Conservation (phyloP, 2,797 vertebrate genomes). For the Danio choprae region DNA sequence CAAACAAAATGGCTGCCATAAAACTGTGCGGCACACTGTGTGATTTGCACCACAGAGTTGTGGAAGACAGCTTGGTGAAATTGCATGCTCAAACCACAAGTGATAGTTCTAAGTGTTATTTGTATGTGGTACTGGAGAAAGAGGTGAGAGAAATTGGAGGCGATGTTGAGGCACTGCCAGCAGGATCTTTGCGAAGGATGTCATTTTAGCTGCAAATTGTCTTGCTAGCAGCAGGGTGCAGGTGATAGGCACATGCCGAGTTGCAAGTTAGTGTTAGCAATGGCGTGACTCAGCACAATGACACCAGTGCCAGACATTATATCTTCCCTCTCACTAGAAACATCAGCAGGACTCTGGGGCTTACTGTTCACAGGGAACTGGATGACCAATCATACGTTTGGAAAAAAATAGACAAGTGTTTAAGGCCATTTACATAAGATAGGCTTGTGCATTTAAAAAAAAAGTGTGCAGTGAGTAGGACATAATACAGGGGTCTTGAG, state of each 20-base stretch:
- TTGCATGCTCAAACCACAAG: not conserved
- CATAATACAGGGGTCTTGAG: not conserved
- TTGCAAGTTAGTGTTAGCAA: slow-evolving; percentile 11
- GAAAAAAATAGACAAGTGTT: not conserved
- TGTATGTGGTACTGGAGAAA: slow-evolving; percentile 35
- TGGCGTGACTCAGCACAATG: slow-evolving; percentile 58
- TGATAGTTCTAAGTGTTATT: slow-evolving; percentile 32
- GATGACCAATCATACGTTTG: not conserved
- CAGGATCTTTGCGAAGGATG: slow-evolving; percentile 45
- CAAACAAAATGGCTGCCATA: not conserved
- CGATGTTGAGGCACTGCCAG: slow-evolving; percentile 37
- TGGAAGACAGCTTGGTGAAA: slow-evolving; percentile 28
- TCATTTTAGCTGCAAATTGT: slow-evolving; percentile 54
- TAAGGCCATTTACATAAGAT: not conserved
- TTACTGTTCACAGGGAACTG: not conserved
- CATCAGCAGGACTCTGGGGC: slow-evolving; percentile 2
- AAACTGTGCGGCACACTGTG: not conserved
- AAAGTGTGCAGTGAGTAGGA: not conserved
- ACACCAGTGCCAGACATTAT: slow-evolving; percentile 21
- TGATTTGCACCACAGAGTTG: not conserved
- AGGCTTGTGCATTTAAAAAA: not conserved
- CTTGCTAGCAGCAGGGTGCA: slow-evolving; percentile 38
- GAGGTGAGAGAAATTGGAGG: slow-evolving; percentile 41
- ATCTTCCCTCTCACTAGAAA: slow-evolving; percentile 22
- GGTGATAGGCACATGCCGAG: slow-evolving; percentile 37